phyloP scores from a whole-genome alignment of 2,113 vertebrate genomes.

The Isichthys henryi region DNA sequence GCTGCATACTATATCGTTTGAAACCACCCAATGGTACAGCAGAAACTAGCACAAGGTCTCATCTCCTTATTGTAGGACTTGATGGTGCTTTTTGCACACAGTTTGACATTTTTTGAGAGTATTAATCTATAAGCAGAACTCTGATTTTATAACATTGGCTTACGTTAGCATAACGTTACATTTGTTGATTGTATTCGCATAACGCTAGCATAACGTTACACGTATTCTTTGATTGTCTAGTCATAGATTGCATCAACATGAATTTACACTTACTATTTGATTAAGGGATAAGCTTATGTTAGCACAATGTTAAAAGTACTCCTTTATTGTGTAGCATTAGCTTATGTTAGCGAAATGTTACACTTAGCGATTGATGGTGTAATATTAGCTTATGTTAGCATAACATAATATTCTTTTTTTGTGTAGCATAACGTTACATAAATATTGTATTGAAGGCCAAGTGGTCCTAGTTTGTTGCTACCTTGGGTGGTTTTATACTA shows the following conservation, averaged over 20 bases:
- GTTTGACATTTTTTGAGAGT: neutral
- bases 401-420: neutral
- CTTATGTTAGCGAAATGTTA: neutral
- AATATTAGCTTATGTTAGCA: neutral
- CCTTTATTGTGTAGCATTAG: neutral
- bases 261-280: neutral
- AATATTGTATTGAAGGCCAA: neutral
- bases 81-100: neutral
- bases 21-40: slow-evolving; percentile 37
- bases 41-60: neutral
- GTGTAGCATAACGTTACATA: neutral
- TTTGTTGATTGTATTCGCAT: neutral
- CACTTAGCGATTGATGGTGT: neutral
- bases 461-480: neutral
- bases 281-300: neutral
- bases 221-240: neutral
- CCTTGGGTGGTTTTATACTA: slow-evolving; percentile 40
- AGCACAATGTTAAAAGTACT: neutral
- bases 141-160: neutral
- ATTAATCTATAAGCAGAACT: neutral
- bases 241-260: neutral
- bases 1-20: slow-evolving; percentile 38
- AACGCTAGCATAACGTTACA: neutral
- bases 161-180: neutral
- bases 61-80: neutral